Evolutionary conservation across 2,888 invertebrate species (phyloP).

Genomic region (Ptychoptera albimana): DNA sequence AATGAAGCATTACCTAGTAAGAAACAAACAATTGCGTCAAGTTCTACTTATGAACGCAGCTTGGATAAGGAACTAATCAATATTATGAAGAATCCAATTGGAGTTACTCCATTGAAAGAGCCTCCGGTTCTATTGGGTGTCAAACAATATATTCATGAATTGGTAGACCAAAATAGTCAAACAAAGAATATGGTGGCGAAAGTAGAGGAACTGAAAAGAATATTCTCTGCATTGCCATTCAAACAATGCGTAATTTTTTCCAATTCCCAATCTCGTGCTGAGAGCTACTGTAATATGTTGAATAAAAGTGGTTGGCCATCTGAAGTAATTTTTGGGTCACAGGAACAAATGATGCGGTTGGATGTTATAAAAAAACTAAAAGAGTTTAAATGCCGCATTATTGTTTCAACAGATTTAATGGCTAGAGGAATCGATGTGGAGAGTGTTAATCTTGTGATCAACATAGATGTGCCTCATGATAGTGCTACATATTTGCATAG

Average conservation of each 20-base stretch:
- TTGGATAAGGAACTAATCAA: conserved; percentile 52
- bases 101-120: conserved; percentile 54
- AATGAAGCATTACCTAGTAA: conserved; percentile 51
- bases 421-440: conserved; percentile 90
- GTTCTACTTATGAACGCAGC: conserved; percentile 78
- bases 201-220: conserved; percentile 42
- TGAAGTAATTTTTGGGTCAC: conserved; percentile 59
- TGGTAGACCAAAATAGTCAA: conserved; percentile 44
- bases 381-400: conserved; percentile 62
- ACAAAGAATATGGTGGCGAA: conserved; percentile 51
- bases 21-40: conserved; percentile 82
- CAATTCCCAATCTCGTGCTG: conserved; percentile 72
- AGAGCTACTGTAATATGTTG: conserved; percentile 57
- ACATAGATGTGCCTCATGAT: conserved; percentile 72
- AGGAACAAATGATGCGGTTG: conserved; percentile 62
- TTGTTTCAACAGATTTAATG: conserved; percentile 81
- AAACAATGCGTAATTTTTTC: conserved; percentile 87
- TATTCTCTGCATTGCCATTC: conserved; percentile 58
- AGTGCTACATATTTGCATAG: conserved; percentile 81
- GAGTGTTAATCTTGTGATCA: conserved; percentile 83
- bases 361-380: conserved; percentile 62
- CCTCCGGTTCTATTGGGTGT: conserved; percentile 63
- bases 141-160: conserved; percentile 52
- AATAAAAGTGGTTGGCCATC: conserved; percentile 60
- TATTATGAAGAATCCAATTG: conserved; percentile 64